Conservation (phyloP, 2,888 invertebrate species). For the Gastrophysa polygoni region DNA sequence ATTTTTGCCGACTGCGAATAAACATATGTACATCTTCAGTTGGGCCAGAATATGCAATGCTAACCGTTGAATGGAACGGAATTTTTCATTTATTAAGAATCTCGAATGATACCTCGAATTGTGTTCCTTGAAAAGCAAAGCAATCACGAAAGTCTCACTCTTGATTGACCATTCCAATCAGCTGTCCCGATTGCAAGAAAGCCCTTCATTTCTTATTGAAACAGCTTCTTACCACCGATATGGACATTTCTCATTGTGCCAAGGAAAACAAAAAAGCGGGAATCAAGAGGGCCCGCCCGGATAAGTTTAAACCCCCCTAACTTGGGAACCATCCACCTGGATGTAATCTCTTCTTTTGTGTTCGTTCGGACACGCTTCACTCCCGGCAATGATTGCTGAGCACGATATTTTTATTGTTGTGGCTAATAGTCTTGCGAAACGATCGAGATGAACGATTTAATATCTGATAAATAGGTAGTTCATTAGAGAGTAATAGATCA, state of each 20-base stretch:
- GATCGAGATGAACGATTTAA: conserved; percentile 8
- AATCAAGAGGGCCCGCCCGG: conserved; percentile 10
- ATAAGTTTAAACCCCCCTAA: conserved; percentile 26
- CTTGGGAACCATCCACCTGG: conserved; percentile 32
- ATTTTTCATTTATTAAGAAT: background rate
- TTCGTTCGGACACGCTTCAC: conserved; percentile 22
- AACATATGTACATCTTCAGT: too few species aligned
- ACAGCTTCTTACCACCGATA: background rate
- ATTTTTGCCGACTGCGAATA: too few species aligned
- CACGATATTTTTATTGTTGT: conserved; percentile 35
- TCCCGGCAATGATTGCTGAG: conserved; percentile 29
- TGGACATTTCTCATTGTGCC: conserved; percentile 7
- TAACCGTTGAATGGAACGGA: background rate
- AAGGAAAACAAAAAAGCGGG: conserved; percentile 4
- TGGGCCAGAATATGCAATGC: too few species aligned
- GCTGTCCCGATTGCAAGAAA: conserved; percentile 5
- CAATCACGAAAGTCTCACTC: conserved; percentile 1
- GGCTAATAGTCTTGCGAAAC: conserved; percentile 12
- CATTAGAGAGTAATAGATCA: background rate
- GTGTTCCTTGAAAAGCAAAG: background rate
- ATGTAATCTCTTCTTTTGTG: conserved; percentile 30
- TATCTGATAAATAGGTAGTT: background rate
- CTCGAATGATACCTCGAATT: background rate
- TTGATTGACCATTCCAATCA: conserved; percentile 15
- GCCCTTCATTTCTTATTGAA: background rate